These are phyloP conservation scores for Gortyna flavago DNA, from an alignment of 2,888 invertebrate genomes.

Conservation along the genomic window DNA sequence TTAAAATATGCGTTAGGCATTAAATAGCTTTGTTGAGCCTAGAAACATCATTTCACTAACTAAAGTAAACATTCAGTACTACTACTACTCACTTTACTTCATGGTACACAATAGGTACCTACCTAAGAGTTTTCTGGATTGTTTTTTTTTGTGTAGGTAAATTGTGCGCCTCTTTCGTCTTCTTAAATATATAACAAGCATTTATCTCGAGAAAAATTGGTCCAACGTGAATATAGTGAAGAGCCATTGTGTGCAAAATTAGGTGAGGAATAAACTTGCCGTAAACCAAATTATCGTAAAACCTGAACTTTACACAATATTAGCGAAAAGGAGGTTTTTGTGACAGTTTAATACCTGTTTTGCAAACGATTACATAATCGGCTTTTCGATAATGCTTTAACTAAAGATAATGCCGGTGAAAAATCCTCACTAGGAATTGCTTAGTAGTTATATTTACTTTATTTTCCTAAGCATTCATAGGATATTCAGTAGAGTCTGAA, in stretches of 20 bases:
- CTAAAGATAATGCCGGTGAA: background rate
- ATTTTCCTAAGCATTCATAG: background rate
- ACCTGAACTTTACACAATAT: background rate
- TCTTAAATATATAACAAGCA: background rate
- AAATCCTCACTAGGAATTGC: background rate
- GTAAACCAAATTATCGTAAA: background rate
- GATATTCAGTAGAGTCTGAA: constrained; percentile 6
- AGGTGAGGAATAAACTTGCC: background rate
- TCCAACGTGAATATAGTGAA: background rate
- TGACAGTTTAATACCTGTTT: background rate
- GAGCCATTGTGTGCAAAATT: background rate
- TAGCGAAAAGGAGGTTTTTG: background rate
- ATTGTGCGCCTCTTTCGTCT: background rate
- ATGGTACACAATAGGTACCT: background rate
- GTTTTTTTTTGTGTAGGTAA: background rate
- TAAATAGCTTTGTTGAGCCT: background rate
- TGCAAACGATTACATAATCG: background rate
- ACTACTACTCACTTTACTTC: background rate
- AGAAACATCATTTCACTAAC: background rate
- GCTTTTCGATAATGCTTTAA: too few relatives aligned
- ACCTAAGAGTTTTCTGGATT: background rate
- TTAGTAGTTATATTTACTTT: background rate
- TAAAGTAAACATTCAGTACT: background rate
- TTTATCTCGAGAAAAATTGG: background rate
- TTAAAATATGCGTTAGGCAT: background rate